Base-by-base conservation (phyloP, 92 coral and sea anemone genomes). In the Chrysogorgia sp. region DNA sequence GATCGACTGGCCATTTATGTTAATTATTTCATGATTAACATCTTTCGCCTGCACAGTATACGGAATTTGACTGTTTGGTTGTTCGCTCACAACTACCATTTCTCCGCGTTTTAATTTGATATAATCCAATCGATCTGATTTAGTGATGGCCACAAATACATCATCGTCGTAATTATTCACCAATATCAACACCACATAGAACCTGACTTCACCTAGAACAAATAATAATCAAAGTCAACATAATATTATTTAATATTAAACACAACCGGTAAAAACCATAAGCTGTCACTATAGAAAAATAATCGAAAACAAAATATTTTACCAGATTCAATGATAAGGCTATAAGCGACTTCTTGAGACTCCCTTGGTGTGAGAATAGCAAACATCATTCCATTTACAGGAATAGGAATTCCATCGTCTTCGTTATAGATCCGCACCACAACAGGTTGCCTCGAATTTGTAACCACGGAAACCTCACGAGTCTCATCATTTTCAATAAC, bases 371-470 rank as follows among this genome's bases (percentile, higher is more conserved):
- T 52, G 7, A 71, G 21, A 33, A 1, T 15, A 8, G 48, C 41
- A 52, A 22, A 71, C 1, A 8, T 49, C 19, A 47, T 47, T 12
- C 62, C 45, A 29, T 52, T 52, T 9, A 49, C 15, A 26, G 55
- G 40, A 71, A 71, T 34, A 12, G 63, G 77, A 71, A 71, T 71
- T 28, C 77, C 62, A 71, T 71, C 77, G 15, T 61, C 37, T 30
- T 57, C 58, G 34, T 71, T 61, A 34, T 47, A 71, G 34, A 71
- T 3, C 0, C 77, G 63, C 8, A 71, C 26, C 25, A 30, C 77
- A 22, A 71, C 45, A 1, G 34, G 0, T 6, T 6, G 8, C 17
- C 17, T 52, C 7, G 21, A 17, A 17, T 17, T 6, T 17, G 59
- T 52, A 6, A 20, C 6, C 21, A 5, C 59, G 3, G 8, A 6